These are phyloP conservation scores for Teinopalpus imperialis DNA, from an alignment of 2,888 invertebrate genomes.

Conservation along the genomic window DNA sequence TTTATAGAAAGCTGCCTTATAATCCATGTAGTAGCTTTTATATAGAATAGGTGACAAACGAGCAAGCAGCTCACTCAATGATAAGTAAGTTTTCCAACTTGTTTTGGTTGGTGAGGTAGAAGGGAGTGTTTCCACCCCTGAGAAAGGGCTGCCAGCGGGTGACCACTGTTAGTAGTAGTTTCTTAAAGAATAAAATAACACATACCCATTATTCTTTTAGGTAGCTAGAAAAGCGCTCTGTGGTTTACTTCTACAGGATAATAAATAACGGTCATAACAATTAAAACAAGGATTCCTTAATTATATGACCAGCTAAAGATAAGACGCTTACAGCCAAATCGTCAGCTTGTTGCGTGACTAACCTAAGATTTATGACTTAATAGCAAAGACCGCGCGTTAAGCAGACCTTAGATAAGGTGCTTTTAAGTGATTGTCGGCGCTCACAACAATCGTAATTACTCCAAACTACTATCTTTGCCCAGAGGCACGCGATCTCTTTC, in stretches of 20 bases:
- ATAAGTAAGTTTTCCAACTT: too few relatives aligned
- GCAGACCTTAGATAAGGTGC: slow-evolving; percentile 79
- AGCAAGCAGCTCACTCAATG: too few relatives aligned
- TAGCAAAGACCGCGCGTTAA: slow-evolving; percentile 75
- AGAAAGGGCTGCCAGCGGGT: too few relatives aligned
- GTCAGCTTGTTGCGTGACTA: slow-evolving; percentile 75
- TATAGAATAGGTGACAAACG: too few relatives aligned
- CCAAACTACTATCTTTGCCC: slow-evolving; percentile 74
- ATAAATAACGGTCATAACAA: slow-evolving; percentile 33
- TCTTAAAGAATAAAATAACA: too few relatives aligned
- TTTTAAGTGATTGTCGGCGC: slow-evolving; percentile 81
- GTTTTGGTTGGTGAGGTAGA: too few relatives aligned
- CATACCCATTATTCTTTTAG: too few relatives aligned
- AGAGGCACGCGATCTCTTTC: slow-evolving; percentile 74
- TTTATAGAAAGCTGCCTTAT: too few relatives aligned
- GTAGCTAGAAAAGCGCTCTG: neutral
- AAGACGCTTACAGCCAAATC: slow-evolving; percentile 68
- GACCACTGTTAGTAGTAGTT: too few relatives aligned
- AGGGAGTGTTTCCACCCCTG: too few relatives aligned
- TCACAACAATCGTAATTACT: slow-evolving; percentile 82
- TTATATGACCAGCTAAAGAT: slow-evolving; percentile 71
- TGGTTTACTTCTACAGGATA: slow-evolving; percentile 18
- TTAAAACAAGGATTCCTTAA: slow-evolving; percentile 61
- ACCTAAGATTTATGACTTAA: slow-evolving; percentile 78
- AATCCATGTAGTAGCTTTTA: too few relatives aligned